phyloP scores from a whole-genome alignment of 2,888 invertebrate species.

The Tanaodytes sp. region DNA sequence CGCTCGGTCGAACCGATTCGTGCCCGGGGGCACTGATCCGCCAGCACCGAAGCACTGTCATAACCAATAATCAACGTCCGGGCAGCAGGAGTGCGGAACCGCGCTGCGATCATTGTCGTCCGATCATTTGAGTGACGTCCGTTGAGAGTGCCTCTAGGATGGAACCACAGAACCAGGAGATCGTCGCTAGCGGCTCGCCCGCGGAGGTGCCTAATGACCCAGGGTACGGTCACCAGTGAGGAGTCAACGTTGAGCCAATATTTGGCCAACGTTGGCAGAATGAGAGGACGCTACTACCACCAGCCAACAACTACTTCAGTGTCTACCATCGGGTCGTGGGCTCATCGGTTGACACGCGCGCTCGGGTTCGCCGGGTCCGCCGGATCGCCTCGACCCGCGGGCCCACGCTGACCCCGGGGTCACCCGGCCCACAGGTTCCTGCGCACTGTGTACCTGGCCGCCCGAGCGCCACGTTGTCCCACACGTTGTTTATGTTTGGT shows the following conservation, averaged over 20 bases:
- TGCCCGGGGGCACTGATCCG: slow-evolving; percentile 23
- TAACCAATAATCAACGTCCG: background rate
- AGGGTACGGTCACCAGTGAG: slow-evolving; percentile 78
- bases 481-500: slow-evolving; percentile 27
- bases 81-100: too few species aligned
- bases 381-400: background rate
- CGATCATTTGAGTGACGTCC: slow-evolving; percentile 40
- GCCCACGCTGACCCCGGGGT: slow-evolving; percentile 20
- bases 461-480: slow-evolving; percentile 2
- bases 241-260: background rate
- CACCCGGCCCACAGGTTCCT: background rate
- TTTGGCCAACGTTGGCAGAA: too few species aligned
- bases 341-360: too few species aligned
- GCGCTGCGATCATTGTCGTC: slow-evolving; percentile 39
- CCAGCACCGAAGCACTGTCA: slow-evolving; percentile 24
- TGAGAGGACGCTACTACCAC: too few species aligned
- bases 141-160: slow-evolving; percentile 69
- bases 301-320: slow-evolving; percentile 50
- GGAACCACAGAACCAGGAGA: slow-evolving; percentile 87
- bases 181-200: slow-evolving; percentile 84
- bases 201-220: slow-evolving; percentile 96
- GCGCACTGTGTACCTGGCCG: background rate
- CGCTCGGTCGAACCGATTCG: slow-evolving; percentile 33
- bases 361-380: background rate
- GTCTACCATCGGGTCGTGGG: too few species aligned